Base-by-base conservation (phyloP, 1,140 invertebrate species). In the Lamellibrachia luymesi region DNA sequence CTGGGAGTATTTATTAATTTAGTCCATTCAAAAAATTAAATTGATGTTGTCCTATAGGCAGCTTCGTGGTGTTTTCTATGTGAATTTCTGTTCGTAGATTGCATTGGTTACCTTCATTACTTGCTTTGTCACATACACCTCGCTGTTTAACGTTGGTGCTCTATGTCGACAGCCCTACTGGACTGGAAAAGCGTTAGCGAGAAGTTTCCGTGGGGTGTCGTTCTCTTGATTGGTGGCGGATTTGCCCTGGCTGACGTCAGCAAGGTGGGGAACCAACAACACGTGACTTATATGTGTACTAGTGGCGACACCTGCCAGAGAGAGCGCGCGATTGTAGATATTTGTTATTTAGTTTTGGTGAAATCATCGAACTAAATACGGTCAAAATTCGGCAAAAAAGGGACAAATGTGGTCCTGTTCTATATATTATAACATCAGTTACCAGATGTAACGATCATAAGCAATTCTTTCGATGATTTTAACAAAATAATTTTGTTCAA, bases 221-320 rank as follows among this genome's bases (percentile, higher is more conserved):
- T 97, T 8, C 64, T 97, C 1, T 94, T 97, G 7, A 93, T 96
- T 2, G 97, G 98, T 64, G 98, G 98, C 92, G 98, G 98, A 0
- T 98, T 99, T 95, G 98, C 98, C 0, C 97, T 99, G 27, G 98
- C 98, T 0, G 94, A 95, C 51, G 94, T 92, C 10, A 93, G 93
- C 93, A 93, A 94, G 93, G 95, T 95, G 17, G n/a, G 92, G 49
- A 91, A 50, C n/a, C 91, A 91, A 91, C 91, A 91, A 13, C 7
- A 22, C 17, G 64, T 22, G 64, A 22, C 8, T 22, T 80, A 17
- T 2, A 80, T 22, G 17, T 80, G 64, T 80, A 10, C 13, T 17
- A 80, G 13, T 80, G 64, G 64, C 4, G 8, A 80, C 4, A 22
- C 64, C 7, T 80, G 64, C 25, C 52, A 56, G 52, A 56, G 6